Percentiles rank a stretch among this genome's conserved stretches.
phyloP scores from a whole-genome alignment of 2,113 vertebrate species.

The Jacana jacana region DNA sequence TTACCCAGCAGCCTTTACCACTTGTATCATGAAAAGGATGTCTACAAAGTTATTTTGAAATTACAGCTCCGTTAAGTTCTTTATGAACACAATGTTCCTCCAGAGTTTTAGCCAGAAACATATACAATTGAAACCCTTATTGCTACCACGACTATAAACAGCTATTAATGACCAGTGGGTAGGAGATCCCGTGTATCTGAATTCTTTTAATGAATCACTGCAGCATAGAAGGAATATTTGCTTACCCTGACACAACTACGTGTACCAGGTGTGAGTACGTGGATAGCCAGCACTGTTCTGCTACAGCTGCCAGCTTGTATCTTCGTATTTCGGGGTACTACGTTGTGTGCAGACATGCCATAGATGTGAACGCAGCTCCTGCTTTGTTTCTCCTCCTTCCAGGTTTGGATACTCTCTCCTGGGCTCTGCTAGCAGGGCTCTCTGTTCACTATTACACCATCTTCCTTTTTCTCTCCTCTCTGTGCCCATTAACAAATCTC shows the following conservation, averaged over 20 bases:
- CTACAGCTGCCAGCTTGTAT: background rate
- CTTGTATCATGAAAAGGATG: background rate
- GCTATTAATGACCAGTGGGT: background rate
- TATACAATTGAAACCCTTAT: background rate
- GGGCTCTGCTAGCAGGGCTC: background rate
- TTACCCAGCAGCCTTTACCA: background rate
- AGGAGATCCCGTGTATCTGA: too few species aligned
- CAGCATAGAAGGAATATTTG: background rate
- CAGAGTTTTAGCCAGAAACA: background rate
- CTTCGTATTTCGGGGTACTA: background rate
- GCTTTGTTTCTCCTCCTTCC: background rate
- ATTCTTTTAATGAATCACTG: background rate
- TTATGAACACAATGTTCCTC: background rate
- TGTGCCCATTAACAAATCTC: background rate
- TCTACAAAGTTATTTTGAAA: constrained; percentile 8
- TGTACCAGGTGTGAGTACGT: background rate
- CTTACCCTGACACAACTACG: background rate
- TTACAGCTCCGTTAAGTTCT: background rate
- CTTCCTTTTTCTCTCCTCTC: background rate
- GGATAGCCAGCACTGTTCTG: background rate
- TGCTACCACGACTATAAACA: background rate
- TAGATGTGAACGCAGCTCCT: background rate
- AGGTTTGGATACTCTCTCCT: background rate
- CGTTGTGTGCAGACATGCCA: background rate
- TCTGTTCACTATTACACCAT: background rate